Conservation (phyloP, 1,140 invertebrate species). For the Temnothorax nylanderi region DNA sequence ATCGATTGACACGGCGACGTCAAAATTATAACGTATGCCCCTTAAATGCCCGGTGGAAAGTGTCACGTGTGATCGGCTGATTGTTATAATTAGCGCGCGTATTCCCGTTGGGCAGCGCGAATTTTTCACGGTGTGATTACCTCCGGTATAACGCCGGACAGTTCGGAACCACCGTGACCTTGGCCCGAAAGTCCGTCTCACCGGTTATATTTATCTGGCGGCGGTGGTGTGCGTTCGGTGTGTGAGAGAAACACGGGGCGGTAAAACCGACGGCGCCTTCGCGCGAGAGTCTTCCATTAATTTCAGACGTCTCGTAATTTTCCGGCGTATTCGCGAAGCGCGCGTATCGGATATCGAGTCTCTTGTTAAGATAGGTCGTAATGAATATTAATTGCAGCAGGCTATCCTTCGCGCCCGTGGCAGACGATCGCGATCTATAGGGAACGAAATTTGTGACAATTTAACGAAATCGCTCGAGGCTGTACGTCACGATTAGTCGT, state of each 20-base stretch:
- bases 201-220: constrained; percentile 67
- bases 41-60: background rate
- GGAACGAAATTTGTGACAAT: constrained; percentile 34
- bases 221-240: constrained; percentile 38
- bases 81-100: constrained; percentile 1
- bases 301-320: constrained; percentile 56
- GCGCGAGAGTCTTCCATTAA: constrained; percentile 61
- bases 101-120: background rate
- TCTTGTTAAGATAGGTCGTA: constrained; percentile 58
- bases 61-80: constrained; percentile 22
- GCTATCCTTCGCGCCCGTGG: background rate
- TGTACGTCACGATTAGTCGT: constrained; percentile 17
- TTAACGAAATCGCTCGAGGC: constrained; percentile 34
- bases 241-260: constrained; percentile 30
- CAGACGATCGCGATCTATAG: background rate
- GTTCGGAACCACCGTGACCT: constrained; percentile 45
- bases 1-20: background rate
- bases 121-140: constrained; percentile 20
- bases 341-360: constrained; percentile 43
- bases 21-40: background rate
- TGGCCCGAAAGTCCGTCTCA: constrained; percentile 62
- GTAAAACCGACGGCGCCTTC: constrained; percentile 9
- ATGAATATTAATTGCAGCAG: constrained; percentile 60
- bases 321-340: constrained; percentile 10
- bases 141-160: background rate